Evolutionary conservation across 2,797 vertebrate genomes (phyloP).

Genomic region (Microchirus variegatus): DNA sequence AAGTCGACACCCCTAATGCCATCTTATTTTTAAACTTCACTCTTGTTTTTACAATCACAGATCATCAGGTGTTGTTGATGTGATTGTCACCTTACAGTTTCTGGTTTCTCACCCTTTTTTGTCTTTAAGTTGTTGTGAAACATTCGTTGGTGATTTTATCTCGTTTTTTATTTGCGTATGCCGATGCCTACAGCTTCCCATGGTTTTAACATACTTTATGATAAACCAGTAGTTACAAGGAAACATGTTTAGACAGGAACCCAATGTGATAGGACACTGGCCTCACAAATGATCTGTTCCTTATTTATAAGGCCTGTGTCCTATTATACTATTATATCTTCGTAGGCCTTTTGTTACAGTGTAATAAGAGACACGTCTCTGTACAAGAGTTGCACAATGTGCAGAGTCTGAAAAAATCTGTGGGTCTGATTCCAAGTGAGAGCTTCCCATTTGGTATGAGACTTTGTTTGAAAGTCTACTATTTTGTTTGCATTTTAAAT

Average conservation of each 20-base stretch:
- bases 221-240: conserved; percentile 19
- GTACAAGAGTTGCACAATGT: conserved; percentile 4
- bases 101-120: too few species aligned
- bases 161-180: too few species aligned
- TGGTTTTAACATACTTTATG: too few species aligned
- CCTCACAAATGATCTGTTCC: conserved; percentile 9
- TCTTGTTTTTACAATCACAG: too few species aligned
- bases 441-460: conserved; percentile 13
- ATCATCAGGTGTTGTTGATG: too few species aligned
- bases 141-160: too few species aligned
- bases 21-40: too few species aligned
- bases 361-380: conserved; percentile 17
- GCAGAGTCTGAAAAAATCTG: neutral
- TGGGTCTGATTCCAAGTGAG: conserved; percentile 3
- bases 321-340: conserved; percentile 8
- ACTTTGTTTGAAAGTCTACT: conserved; percentile 27
- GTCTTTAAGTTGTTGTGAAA: too few species aligned
- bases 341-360: neutral
- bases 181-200: too few species aligned
- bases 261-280: conserved; percentile 2
- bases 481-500: conserved; percentile 39
- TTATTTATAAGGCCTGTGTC: conserved; percentile 12
- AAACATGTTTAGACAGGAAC: conserved; percentile 2
- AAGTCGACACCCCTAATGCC: too few species aligned
- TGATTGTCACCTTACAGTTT: too few species aligned